Percentiles rank a stretch among this genome's conserved stretches.
These are phyloP conservation scores for Drosophila ustulata DNA, from an alignment of 2,888 invertebrate species.

Conservation along the genomic window DNA sequence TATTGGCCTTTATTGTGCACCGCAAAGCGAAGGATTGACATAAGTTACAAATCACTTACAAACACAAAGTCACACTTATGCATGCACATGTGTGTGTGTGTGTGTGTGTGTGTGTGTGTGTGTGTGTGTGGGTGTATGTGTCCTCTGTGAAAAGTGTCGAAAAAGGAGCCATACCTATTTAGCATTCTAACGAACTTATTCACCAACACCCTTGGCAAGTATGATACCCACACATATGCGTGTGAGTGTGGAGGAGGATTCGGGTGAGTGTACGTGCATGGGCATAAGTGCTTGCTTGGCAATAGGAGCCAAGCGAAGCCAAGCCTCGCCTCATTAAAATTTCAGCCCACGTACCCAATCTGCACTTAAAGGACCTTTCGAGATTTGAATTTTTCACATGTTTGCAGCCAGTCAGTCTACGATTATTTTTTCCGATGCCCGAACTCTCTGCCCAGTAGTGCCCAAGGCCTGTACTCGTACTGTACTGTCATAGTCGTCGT, in stretches of 20 bases:
- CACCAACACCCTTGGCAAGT: slow-evolving; percentile 35
- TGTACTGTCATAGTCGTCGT: slow-evolving; percentile 6
- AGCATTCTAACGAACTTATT: slow-evolving; percentile 70
- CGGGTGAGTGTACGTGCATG: slow-evolving; percentile 52
- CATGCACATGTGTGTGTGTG: slow-evolving; percentile 6
- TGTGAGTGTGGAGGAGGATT: neutral
- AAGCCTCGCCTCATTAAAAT: slow-evolving; percentile 66
- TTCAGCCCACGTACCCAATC: slow-evolving; percentile 75
- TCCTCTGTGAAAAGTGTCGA: slow-evolving; percentile 45
- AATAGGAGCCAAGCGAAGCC: slow-evolving; percentile 18
- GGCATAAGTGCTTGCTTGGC: slow-evolving; percentile 53
- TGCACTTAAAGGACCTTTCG: slow-evolving; percentile 75
- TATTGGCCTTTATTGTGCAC: neutral
- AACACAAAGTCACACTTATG: slow-evolving; percentile 35
- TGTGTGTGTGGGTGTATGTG: slow-evolving; percentile 4
- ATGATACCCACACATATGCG: slow-evolving; percentile 22
- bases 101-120: slow-evolving; percentile 7
- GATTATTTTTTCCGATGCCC: slow-evolving; percentile 39
- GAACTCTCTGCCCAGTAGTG: slow-evolving; percentile 12
- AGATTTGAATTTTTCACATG: slow-evolving; percentile 77
- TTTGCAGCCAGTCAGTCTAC: slow-evolving; percentile 56
- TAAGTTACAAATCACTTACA: slow-evolving; percentile 67
- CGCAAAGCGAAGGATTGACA: slow-evolving; percentile 39
- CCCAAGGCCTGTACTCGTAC: neutral
- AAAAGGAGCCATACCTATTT: slow-evolving; percentile 58